A percentile compares a stretch with the other conserved stretches of the same genome.
Evolutionary conservation across 2,797 vertebrate species (phyloP).

Genomic region (Mormyrops boulengeri): DNA sequence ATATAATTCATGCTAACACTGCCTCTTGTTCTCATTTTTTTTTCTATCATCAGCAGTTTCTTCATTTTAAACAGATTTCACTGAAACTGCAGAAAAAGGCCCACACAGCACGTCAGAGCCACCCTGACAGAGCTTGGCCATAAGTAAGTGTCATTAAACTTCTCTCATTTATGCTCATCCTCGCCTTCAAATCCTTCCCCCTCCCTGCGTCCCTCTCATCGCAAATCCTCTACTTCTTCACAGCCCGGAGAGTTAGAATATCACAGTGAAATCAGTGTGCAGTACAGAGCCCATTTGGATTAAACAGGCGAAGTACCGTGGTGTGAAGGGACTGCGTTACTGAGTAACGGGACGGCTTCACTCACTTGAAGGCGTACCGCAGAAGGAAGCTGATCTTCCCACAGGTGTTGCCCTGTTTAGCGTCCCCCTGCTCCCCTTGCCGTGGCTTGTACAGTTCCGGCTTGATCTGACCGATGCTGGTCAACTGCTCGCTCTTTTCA

Average conservation of each 20-base stretch:
- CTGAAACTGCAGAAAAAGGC: constrained; percentile 43
- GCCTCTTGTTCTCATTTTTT: constrained; percentile 52
- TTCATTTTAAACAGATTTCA: constrained; percentile 49
- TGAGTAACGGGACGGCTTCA: background rate
- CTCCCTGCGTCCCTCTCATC: background rate
- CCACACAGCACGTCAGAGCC: constrained; percentile 37
- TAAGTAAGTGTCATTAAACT: constrained; percentile 28
- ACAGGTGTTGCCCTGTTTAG: constrained; percentile 66
- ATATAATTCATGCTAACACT: constrained; percentile 63
- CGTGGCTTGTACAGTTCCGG: constrained; percentile 82
- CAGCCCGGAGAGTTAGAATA: background rate
- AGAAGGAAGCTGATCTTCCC: constrained; percentile 86
- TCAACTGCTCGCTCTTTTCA: constrained; percentile 82
- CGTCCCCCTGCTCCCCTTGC: constrained; percentile 63
- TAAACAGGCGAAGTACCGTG: background rate
- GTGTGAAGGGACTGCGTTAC: background rate
- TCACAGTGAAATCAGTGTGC: background rate
- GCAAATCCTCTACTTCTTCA: background rate
- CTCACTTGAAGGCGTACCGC: constrained; percentile 80
- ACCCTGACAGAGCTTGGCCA: constrained; percentile 19
- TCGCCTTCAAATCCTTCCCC: background rate
- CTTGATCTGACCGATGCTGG: constrained; percentile 87
- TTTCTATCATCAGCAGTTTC: constrained; percentile 65
- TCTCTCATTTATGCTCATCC: constrained; percentile 14
- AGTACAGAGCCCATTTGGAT: background rate